Evolutionary conservation across 2,797 vertebrate genomes (phyloP).

Genomic region (Eleutherodactylus coqui): DNA sequence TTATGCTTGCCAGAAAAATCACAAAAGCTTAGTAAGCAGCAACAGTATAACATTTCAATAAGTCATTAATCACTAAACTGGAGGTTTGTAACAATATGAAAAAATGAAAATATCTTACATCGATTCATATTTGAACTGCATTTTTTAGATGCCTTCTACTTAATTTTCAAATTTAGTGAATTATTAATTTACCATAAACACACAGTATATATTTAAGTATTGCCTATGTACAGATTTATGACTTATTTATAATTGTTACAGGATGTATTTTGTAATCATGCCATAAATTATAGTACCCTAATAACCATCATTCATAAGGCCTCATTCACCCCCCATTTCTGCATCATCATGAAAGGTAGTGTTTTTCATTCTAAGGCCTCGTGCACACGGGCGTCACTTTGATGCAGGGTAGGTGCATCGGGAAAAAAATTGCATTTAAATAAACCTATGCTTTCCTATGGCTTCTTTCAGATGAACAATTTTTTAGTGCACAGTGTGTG

Average conservation of each 20-base stretch:
- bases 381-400: no score
- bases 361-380: no score
- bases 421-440: no score
- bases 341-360: no score
- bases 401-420: no score
- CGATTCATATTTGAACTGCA: background rate
- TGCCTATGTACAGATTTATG: background rate
- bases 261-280: background rate
- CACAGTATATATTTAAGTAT: background rate
- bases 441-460: no score
- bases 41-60: background rate
- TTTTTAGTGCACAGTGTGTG: no score
- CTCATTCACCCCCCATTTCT: no score
- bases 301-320: background rate
- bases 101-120: background rate
- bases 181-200: background rate
- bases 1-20: constrained; percentile 4
- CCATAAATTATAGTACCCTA: background rate
- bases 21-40: constrained; percentile 19
- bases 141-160: background rate
- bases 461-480: no score
- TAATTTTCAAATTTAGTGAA: background rate
- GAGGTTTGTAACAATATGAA: background rate
- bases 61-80: constrained; percentile 6
- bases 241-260: background rate